These are phyloP conservation scores for Falco novaeseelandiae DNA, from an alignment of 2,797 vertebrate species.

Conservation along the genomic window DNA sequence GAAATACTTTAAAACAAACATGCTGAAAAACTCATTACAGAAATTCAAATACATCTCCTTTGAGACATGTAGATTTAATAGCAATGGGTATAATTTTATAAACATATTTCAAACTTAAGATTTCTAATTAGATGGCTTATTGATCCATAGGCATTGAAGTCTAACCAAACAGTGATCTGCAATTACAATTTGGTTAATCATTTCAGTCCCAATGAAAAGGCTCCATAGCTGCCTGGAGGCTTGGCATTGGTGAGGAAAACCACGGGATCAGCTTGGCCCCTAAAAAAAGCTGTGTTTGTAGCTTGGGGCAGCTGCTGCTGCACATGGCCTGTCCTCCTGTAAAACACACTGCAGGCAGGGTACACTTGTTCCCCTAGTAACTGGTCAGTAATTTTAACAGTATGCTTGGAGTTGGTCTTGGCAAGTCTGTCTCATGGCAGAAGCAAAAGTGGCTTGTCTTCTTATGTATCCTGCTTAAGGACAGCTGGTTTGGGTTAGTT, in stretches of 20 bases:
- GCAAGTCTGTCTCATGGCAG: background rate
- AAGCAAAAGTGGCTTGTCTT: background rate
- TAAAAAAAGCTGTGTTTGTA: background rate
- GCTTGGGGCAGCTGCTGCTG: background rate
- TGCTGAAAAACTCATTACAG: slow-evolving; percentile 9
- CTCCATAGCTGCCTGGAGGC: background rate
- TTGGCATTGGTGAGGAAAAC: background rate
- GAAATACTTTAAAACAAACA: slow-evolving; percentile 31
- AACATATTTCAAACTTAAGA: background rate
- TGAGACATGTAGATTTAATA: slow-evolving; percentile 42
- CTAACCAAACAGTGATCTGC: slow-evolving; percentile 22
- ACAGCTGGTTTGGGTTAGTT: background rate
- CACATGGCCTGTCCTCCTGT: background rate
- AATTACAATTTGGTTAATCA: slow-evolving; percentile 16
- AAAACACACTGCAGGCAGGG: background rate
- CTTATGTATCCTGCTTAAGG: background rate
- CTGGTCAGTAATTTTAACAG: background rate
- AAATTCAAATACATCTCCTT: slow-evolving; percentile 30
- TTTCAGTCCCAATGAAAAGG: background rate
- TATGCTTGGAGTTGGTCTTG: background rate
- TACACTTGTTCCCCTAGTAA: background rate
- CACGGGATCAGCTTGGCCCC: background rate
- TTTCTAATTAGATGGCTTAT: slow-evolving; percentile 27
- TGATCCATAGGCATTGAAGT: slow-evolving; percentile 25
- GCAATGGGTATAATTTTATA: background rate